These are phyloP conservation scores for Pelobates cultripes DNA, from an alignment of 2,797 vertebrate species.

Conservation along the genomic window DNA sequence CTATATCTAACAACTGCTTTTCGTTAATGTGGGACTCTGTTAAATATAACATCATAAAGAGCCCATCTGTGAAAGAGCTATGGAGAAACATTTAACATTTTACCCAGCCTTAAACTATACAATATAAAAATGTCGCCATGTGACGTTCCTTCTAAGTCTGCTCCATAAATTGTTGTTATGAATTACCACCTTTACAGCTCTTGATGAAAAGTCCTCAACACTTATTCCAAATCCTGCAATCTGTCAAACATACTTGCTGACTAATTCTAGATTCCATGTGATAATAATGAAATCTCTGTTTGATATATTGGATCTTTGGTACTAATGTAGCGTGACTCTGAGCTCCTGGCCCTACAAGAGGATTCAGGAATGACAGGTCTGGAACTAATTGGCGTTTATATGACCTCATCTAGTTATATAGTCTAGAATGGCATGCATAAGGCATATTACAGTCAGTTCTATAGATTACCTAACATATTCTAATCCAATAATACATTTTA, in stretches of 20 bases:
- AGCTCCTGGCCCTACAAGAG: slow-evolving; percentile 24
- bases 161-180: background rate
- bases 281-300: slow-evolving; percentile 34
- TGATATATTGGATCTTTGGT: slow-evolving; percentile 14
- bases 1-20: too few species aligned
- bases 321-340: slow-evolving; percentile 16
- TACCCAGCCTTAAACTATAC: too few species aligned
- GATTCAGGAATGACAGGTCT: slow-evolving; percentile 15
- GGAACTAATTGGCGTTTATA: slow-evolving; percentile 16
- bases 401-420: slow-evolving; percentile 27
- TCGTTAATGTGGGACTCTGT: too few species aligned
- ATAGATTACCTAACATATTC: background rate
- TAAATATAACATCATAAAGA: too few species aligned
- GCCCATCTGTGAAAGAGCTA: too few species aligned
- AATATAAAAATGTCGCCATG: background rate
- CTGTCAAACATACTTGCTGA: slow-evolving; percentile 30
- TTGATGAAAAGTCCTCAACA: slow-evolving; percentile 21
- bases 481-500: background rate
- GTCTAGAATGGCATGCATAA: background rate
- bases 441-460: background rate
- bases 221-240: slow-evolving; percentile 20
- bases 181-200: slow-evolving; percentile 11
- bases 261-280: slow-evolving; percentile 41
- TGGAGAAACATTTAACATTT: too few species aligned
- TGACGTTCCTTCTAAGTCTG: background rate